Percentiles rank a stretch among this genome's conserved stretches.
Conservation (phyloP, 2,797 vertebrate species). For the Prunella strophiata region DNA sequence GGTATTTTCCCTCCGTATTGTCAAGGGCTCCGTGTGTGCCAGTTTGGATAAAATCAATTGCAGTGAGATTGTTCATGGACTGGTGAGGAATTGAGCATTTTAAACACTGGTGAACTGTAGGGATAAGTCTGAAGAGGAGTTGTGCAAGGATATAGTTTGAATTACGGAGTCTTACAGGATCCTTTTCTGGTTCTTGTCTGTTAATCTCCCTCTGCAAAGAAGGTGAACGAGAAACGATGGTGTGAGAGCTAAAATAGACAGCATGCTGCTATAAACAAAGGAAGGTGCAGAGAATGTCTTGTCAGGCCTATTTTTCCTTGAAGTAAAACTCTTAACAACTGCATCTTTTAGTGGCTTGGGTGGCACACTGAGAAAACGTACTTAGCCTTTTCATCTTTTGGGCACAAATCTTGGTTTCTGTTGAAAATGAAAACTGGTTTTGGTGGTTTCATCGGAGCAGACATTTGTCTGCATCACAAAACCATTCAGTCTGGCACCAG, state of each 20-base stretch:
- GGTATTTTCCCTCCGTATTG: not conserved
- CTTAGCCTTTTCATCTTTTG: slow-evolving; percentile 20
- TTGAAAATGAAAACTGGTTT: slow-evolving; percentile 32
- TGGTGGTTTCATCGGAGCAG: slow-evolving; percentile 48
- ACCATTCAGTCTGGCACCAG: slow-evolving; percentile 54
- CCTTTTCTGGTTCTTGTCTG: not conserved
- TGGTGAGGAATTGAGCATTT: not conserved
- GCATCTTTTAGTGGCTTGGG: not conserved
- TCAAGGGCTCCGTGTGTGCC: not conserved
- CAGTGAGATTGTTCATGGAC: not conserved
- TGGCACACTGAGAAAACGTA: not conserved
- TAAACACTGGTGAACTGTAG: not conserved
- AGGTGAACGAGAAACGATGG: not conserved
- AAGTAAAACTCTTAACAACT: not conserved
- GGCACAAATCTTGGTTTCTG: slow-evolving; percentile 25
- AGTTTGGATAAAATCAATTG: not conserved
- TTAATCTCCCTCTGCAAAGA: not conserved
- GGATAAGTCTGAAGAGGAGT: not conserved
- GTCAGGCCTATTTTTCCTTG: not conserved
- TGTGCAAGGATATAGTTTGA: not conserved
- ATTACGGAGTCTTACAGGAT: not conserved
- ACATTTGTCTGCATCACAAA: slow-evolving; percentile 57
- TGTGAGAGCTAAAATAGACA: not conserved
- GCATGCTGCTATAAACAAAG: not conserved
- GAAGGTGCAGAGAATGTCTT: not conserved